Evolutionary conservation across 2,888 invertebrate genomes (phyloP).

Genomic region (Scrobipalpa atriplicella): DNA sequence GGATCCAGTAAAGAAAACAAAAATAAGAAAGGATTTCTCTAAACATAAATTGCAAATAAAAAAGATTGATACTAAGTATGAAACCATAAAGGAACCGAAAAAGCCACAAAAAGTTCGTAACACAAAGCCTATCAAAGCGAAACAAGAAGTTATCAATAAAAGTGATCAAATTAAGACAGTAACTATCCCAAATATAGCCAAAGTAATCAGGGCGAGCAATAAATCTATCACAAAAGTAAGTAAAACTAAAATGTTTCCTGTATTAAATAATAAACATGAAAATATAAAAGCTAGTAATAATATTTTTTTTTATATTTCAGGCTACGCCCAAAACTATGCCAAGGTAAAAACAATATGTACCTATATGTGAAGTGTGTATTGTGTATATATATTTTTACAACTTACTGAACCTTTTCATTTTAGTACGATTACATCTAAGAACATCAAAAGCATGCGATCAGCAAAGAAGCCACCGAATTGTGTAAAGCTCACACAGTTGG

Average conservation of each 20-base stretch:
- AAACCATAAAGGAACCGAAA: slow-evolving; percentile 26
- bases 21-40: slow-evolving; percentile 27
- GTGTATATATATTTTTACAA: no score
- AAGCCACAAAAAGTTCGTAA: slow-evolving; percentile 29
- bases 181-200: slow-evolving; percentile 1
- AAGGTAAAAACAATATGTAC: no score
- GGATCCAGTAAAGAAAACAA: slow-evolving; percentile 25
- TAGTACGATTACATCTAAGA: slow-evolving; percentile 50
- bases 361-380: no score
- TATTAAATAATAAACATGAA: no score
- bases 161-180: slow-evolving; percentile 4
- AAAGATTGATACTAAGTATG: slow-evolving; percentile 36
- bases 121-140: slow-evolving; percentile 32
- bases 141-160: slow-evolving; percentile 29
- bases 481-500: neutral
- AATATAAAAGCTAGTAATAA: no score
- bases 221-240: slow-evolving; percentile 48
- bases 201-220: slow-evolving; percentile 26
- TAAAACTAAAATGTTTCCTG: neutral
- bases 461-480: slow-evolving; percentile 40
- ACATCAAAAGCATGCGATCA: slow-evolving; percentile 42
- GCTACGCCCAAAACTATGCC: slow-evolving; percentile 50
- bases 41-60: slow-evolving; percentile 20
- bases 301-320: slow-evolving; percentile 47
- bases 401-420: slow-evolving; percentile 36